Conservation (phyloP, 2,888 invertebrate species). For the Athalia cordata region DNA sequence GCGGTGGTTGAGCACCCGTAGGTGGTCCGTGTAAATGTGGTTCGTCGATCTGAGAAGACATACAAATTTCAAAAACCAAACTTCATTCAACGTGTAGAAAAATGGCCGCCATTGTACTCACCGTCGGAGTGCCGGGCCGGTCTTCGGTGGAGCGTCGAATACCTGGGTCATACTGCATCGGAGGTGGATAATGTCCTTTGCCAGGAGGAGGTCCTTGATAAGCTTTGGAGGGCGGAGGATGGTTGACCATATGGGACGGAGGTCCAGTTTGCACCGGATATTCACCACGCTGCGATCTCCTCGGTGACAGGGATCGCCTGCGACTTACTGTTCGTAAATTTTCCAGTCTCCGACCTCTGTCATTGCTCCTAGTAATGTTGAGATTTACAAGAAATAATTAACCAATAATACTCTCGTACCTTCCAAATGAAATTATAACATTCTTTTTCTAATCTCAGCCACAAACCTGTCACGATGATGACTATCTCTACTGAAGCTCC, state of each 20-base stretch:
- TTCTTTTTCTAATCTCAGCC: background rate
- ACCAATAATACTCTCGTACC: too few relatives aligned
- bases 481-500: constrained; percentile 69
- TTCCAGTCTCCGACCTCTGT: constrained; percentile 65
- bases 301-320: constrained; percentile 67
- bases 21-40: constrained; percentile 67
- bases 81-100: background rate
- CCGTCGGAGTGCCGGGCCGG: constrained; percentile 83
- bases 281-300: constrained; percentile 66
- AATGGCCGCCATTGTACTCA: constrained; percentile 61
- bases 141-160: constrained; percentile 75
- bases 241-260: constrained; percentile 63
- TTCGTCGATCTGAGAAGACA: constrained; percentile 66
- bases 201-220: constrained; percentile 69
- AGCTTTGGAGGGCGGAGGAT: constrained; percentile 60
- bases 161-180: constrained; percentile 69
- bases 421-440: background rate
- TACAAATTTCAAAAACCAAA: background rate
- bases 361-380: constrained; percentile 58
- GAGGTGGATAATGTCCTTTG: constrained; percentile 64
- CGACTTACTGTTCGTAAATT: constrained; percentile 65
- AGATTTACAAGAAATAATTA: background rate
- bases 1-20: constrained; percentile 63
- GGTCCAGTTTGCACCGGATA: constrained; percentile 62
- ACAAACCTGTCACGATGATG: constrained; percentile 66